Evolutionary conservation across 2,113 vertebrate species (phyloP).

Genomic region (Mesembrinibis cayennensis): DNA sequence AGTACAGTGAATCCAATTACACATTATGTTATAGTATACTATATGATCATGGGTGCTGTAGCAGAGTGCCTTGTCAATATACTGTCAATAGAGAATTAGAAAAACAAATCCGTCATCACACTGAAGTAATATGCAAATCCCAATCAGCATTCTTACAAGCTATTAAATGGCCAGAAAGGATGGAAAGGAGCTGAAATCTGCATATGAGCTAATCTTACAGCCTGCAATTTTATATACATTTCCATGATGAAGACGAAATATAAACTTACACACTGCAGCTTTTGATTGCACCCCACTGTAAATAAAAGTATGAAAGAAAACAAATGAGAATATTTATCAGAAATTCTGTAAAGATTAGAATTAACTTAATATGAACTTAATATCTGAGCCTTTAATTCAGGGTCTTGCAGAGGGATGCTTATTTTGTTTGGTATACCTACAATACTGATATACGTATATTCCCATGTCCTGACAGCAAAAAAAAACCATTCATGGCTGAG

Average conservation of each 20-base stretch:
- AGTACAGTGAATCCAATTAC: slow-evolving; percentile 26
- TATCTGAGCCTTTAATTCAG: background rate
- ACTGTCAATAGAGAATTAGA: slow-evolving; percentile 1
- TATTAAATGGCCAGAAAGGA: background rate
- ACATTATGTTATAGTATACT: background rate
- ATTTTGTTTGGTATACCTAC: background rate
- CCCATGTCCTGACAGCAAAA: background rate
- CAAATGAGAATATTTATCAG: background rate
- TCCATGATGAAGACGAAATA: too few relatives aligned
- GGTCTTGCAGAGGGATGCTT: background rate
- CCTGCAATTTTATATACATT: background rate
- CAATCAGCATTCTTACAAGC: background rate
- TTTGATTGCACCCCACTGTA: background rate
- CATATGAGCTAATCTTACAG: background rate
- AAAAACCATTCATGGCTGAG: rapidly evolving
- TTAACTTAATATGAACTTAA: background rate
- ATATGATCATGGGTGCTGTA: background rate
- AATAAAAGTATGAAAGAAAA: background rate
- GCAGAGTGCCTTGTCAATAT: background rate
- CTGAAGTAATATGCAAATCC: background rate
- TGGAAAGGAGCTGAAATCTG: background rate
- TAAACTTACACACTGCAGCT: rapidly evolving
- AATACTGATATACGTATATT: background rate
- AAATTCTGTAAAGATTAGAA: background rate
- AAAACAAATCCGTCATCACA: background rate